A percentile compares a stretch with the other conserved stretches of the same genome.
Evolutionary conservation across 2,888 invertebrate genomes (phyloP).

Genomic region (Phragmatobia fuliginosa): DNA sequence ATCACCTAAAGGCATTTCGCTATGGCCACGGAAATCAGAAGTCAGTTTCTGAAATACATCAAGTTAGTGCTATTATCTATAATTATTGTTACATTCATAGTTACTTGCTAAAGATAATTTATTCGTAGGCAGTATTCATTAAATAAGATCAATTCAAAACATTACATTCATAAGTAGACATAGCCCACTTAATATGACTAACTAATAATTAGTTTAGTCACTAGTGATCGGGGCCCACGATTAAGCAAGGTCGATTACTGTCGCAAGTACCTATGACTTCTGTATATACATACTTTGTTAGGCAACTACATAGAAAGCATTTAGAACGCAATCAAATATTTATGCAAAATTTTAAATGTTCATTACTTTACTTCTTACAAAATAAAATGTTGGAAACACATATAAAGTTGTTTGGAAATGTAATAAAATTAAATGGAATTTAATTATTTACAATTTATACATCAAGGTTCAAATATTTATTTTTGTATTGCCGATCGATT

Average conservation of each 20-base stretch:
- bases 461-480: conserved; percentile 8
- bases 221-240: conserved; percentile 65
- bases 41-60: too few relatives aligned
- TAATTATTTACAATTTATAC: conserved; percentile 9
- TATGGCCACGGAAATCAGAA: too few relatives aligned
- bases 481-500: background rate
- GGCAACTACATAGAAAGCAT: conserved; percentile 5
- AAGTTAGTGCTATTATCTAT: too few relatives aligned
- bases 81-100: too few relatives aligned
- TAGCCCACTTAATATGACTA: conserved; percentile 24
- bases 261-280: conserved; percentile 38
- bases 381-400: conserved; percentile 13
- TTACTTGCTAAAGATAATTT: background rate
- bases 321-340: conserved; percentile 22
- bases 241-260: conserved; percentile 54
- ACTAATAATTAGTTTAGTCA: conserved; percentile 52
- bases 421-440: conserved; percentile 15
- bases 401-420: conserved; percentile 11
- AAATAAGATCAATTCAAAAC: background rate
- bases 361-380: conserved; percentile 11
- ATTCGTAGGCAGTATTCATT: background rate
- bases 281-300: conserved; percentile 32
- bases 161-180: background rate
- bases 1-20: too few relatives aligned
- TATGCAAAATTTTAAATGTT: conserved; percentile 10